Evolutionary conservation across 1,140 invertebrate genomes (phyloP).

Genomic region (Arctopsyche grandis): DNA sequence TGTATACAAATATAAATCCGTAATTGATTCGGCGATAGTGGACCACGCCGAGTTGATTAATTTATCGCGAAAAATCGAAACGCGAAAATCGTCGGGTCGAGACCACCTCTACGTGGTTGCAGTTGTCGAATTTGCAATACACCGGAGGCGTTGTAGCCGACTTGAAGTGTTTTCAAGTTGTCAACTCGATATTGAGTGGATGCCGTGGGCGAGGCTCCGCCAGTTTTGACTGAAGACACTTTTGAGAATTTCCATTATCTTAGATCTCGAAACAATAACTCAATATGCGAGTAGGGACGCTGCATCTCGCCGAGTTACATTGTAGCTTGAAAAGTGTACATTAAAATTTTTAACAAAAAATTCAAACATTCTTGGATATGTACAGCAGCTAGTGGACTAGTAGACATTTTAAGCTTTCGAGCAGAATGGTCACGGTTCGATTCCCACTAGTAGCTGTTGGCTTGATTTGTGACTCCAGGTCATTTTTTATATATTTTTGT

Average conservation of each 20-base stretch:
- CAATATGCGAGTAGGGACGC: slow-evolving; percentile 13
- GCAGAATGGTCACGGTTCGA: too few relatives aligned
- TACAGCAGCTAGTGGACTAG: too few relatives aligned
- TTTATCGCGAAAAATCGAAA: too few relatives aligned
- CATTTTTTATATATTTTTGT: too few relatives aligned
- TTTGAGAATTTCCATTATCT: slow-evolving; percentile 34
- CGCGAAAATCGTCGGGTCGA: neutral
- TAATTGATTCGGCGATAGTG: too few relatives aligned
- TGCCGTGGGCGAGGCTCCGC: slow-evolving; percentile 17
- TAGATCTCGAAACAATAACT: slow-evolving; percentile 38
- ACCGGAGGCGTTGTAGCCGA: slow-evolving; percentile 1
- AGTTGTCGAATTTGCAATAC: slow-evolving; percentile 18
- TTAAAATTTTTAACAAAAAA: too few relatives aligned
- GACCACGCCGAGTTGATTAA: too few relatives aligned
- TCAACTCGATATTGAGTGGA: slow-evolving; percentile 23
- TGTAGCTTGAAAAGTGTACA: too few relatives aligned
- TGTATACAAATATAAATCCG: neutral
- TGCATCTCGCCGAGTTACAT: neutral
- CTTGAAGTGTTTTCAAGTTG: neutral
- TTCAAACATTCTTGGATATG: too few relatives aligned
- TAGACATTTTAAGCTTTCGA: too few relatives aligned
- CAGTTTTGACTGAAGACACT: slow-evolving; percentile 28
- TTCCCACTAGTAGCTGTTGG: too few relatives aligned
- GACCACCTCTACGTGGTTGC: neutral
- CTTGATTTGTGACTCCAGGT: too few relatives aligned